Base-by-base conservation (phyloP, 1,140 invertebrate genomes). In the Limonius californicus region DNA sequence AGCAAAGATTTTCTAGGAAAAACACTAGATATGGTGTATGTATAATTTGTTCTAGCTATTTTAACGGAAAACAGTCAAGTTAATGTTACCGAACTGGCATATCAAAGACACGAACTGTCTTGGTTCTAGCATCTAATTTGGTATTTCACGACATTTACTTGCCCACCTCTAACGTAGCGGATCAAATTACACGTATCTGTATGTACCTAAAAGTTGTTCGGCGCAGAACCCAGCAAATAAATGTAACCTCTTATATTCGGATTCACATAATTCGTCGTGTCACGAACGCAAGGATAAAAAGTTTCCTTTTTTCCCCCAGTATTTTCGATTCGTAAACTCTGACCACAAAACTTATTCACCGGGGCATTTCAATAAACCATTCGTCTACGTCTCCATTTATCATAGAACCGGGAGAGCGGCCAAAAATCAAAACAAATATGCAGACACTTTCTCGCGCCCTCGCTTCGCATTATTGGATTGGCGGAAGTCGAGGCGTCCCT, bases 291-390 rank as follows among this genome's bases (percentile, higher is more conserved):
- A 50, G 20, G 45, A 21, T 19, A 19, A 50, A 50, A 50, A 50
- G 15, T 50, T 55, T 19, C 39, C 16, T 45, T 58, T 27, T 50
- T 9, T 16, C 43, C 42, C 57, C 32, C 14, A 12, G 30, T 68
- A 67, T 63, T 57, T 55, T 53, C 62, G 59, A 58, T 62, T 64
- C 61, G 59, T 62, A 61, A 60, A 56, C 57, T 62, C 55, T 59
- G 47, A 56, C 64, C 64, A 54, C 59, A 65, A 57, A 39, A 65
- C 59, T 58, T 69, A 69, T 63, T 62, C 66, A 66, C 64, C 54
- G 64, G 67, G 69, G 66, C 70, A 67, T 69, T 72, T 72, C 69
- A 72, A 72, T 71, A 72, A 72, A 72, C 67, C 70, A 72, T 72
- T 69, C 70, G 67, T 72, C 68, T 68, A 58, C 64, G 64, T 66